Conservation (phyloP, 2,113 vertebrate genomes). For the Notothenia coriiceps region DNA sequence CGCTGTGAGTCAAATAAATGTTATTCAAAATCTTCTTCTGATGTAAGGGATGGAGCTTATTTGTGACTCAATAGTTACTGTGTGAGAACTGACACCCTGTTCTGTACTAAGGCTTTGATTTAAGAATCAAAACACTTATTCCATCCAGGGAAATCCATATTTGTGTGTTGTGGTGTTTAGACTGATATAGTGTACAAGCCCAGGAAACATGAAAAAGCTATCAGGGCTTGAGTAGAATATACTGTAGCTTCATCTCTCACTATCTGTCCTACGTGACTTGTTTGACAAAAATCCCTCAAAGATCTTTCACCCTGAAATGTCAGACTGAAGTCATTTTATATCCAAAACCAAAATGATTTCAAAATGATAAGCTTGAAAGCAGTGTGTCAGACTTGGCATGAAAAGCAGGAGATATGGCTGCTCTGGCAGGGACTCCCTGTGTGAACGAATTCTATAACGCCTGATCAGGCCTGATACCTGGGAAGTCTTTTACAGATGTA, state of each 20-base stretch:
- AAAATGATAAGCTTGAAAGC: conserved; percentile 8
- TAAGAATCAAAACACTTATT: neutral
- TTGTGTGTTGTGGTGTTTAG: neutral
- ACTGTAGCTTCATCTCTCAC: neutral
- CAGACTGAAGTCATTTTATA: neutral
- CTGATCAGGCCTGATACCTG: neutral
- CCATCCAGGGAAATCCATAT: neutral
- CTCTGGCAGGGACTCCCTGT: neutral
- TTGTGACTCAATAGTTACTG: neutral
- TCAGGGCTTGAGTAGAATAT: neutral
- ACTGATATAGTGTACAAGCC: neutral
- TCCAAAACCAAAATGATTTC: conserved; percentile 4
- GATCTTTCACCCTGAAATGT: neutral
- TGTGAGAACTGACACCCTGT: neutral
- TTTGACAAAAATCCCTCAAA: neutral
- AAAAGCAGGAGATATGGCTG: conserved; percentile 2
- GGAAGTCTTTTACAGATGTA: neutral
- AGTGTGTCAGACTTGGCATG: neutral
- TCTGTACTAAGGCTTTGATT: neutral
- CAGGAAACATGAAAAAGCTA: neutral
- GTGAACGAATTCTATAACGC: neutral
- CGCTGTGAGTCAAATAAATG: neutral
- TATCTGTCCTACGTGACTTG: neutral
- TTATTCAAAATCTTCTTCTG: neutral
- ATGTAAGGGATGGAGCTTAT: neutral